Evolutionary conservation across 1,140 invertebrate species (phyloP).

Genomic region (Drosophila ohnishii): DNA sequence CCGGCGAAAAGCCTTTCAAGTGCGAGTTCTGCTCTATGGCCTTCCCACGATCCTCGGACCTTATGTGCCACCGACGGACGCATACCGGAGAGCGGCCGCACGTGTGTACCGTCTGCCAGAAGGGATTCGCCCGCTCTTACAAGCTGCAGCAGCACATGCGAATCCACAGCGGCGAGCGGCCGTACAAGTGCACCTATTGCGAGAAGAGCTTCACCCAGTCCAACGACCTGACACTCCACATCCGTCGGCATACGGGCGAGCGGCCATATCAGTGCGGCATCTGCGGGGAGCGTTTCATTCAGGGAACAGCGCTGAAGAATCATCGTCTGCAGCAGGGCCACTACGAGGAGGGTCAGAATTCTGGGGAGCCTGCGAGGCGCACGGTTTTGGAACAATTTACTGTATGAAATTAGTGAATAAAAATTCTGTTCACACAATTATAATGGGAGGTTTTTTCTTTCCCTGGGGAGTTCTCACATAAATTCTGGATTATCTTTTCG

Average conservation of each 20-base stretch:
- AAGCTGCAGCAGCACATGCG: conserved; percentile 86
- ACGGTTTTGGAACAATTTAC: conserved; percentile 45
- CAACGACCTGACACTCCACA: conserved; percentile 85
- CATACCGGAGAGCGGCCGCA: conserved; percentile 86
- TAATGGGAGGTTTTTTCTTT: too few species aligned
- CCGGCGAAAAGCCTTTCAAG: conserved; percentile 83
- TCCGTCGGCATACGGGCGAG: conserved; percentile 85
- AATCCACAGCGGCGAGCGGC: conserved; percentile 85
- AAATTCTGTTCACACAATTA: background rate
- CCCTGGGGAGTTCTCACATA: too few species aligned
- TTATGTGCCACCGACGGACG: conserved; percentile 84
- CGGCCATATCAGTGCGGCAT: conserved; percentile 84
- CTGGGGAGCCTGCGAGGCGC: conserved; percentile 20
- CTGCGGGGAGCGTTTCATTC: conserved; percentile 80
- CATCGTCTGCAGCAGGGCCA: conserved; percentile 72
- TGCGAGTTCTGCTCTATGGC: conserved; percentile 79
- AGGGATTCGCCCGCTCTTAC: conserved; percentile 84
- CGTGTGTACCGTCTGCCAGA: conserved; percentile 84
- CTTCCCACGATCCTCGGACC: conserved; percentile 78
- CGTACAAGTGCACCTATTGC: conserved; percentile 86
- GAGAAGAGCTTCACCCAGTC: conserved; percentile 86
- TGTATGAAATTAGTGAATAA: background rate
- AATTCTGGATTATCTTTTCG: too few species aligned
- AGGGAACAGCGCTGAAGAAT: conserved; percentile 78
- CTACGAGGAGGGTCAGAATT: conserved; percentile 36